Conservation (phyloP, 2,113 vertebrate species). For the Seriola rivoliana region DNA sequence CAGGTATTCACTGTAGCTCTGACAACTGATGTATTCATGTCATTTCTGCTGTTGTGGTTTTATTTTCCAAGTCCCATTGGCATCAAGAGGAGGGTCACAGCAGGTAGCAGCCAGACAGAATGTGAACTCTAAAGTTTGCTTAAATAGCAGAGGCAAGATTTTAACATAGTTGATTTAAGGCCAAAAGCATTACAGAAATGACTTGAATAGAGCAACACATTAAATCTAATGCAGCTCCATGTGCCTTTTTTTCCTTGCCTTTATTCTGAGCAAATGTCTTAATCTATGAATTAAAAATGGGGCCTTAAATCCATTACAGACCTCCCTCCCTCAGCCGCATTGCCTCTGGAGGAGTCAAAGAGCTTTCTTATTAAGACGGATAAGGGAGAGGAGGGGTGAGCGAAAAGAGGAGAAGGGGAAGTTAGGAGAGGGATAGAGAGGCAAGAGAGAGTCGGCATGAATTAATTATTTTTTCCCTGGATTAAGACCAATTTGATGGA, state of each 20-base stretch:
- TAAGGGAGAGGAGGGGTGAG: constrained; percentile 27
- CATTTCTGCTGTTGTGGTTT: background rate
- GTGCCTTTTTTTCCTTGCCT: constrained; percentile 36
- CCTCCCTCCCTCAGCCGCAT: constrained; percentile 33
- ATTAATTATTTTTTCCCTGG: constrained; percentile 73
- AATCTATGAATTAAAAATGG: constrained; percentile 81
- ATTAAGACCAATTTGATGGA: constrained; percentile 62
- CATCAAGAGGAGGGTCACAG: background rate
- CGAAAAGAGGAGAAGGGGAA: background rate
- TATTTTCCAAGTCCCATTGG: background rate
- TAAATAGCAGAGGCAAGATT: constrained; percentile 24
- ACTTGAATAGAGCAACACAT: constrained; percentile 55
- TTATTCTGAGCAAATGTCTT: constrained; percentile 75
- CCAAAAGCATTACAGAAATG: constrained; percentile 51
- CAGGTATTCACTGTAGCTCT: background rate
- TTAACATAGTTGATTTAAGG: constrained; percentile 28
- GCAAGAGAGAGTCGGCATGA: constrained; percentile 51
- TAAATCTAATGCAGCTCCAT: constrained; percentile 56
- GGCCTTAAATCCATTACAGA: constrained; percentile 78
- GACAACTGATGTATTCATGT: background rate
- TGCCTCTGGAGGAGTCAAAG: constrained; percentile 62
- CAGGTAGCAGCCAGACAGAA: background rate
- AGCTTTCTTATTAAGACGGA: constrained; percentile 70
- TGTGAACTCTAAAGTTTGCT: background rate
- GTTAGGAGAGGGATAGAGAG: constrained; percentile 29